Evolutionary conservation across 2,113 vertebrate genomes (phyloP).

Genomic region (Leiothrix lutea): DNA sequence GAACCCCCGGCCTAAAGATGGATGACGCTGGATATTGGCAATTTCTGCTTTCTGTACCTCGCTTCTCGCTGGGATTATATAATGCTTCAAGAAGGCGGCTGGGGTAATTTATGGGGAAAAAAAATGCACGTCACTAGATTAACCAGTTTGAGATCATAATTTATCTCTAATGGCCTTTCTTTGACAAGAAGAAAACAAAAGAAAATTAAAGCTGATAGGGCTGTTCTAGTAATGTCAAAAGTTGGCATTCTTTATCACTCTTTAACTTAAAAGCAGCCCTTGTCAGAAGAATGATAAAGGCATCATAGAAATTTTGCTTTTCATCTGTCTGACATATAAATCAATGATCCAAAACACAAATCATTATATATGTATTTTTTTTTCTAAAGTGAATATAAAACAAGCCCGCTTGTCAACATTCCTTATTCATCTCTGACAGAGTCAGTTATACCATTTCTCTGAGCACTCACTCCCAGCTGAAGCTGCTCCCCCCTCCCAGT

Average conservation of each 20-base stretch:
- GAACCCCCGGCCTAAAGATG: background rate
- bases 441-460: constrained; percentile 28
- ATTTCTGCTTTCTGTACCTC: background rate
- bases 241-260: constrained; percentile 67
- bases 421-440: constrained; percentile 16
- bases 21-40: fast-evolving
- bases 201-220: constrained; percentile 59
- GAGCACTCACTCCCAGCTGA: constrained; percentile 37
- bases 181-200: constrained; percentile 53
- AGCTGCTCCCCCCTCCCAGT: constrained; percentile 55
- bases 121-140: constrained; percentile 10
- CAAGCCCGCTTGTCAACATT: background rate
- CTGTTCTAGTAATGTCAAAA: constrained; percentile 68
- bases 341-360: constrained; percentile 64
- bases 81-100: background rate
- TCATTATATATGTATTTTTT: constrained; percentile 55
- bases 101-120: constrained; percentile 28
- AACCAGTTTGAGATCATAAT: constrained; percentile 63
- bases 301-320: constrained; percentile 71
- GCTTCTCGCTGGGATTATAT: background rate
- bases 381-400: constrained; percentile 6
- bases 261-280: constrained; percentile 74
- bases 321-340: constrained; percentile 74
- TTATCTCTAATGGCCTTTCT: constrained; percentile 56
- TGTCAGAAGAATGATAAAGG: constrained; percentile 71